Percentiles rank a stretch among this genome's conserved stretches.
Conservation (phyloP, 2,888 invertebrate genomes). For the Tachina fera region DNA sequence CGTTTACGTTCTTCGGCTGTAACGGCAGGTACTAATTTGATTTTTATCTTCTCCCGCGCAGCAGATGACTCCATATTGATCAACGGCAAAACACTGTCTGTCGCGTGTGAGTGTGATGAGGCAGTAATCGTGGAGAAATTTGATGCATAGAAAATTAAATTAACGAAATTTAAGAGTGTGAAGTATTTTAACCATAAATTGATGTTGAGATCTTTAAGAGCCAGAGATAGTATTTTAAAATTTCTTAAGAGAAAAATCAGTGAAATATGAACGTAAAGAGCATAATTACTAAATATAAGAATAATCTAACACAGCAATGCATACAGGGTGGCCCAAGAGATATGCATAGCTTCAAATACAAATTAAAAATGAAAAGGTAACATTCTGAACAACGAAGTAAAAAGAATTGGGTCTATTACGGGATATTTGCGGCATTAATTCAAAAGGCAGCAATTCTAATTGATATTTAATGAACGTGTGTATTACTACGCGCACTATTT, state of each 20-base stretch:
- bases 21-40: conserved; percentile 77
- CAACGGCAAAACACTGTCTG: not conserved
- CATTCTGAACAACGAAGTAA: too few species aligned
- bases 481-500: too few species aligned
- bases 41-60: conserved; percentile 73
- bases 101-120: not conserved
- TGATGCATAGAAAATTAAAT: not conserved
- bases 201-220: not conserved
- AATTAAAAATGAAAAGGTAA: too few species aligned
- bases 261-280: too few species aligned
- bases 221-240: not conserved
- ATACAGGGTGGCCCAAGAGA: too few species aligned
- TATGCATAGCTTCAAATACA: too few species aligned
- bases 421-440: too few species aligned
- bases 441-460: too few species aligned
- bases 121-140: conserved; percentile 29
- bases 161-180: conserved; percentile 5
- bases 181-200: not conserved
- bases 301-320: too few species aligned
- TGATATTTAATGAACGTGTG: too few species aligned
- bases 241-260: not conserved
- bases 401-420: too few species aligned
- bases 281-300: too few species aligned
- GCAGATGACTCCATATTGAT: conserved; percentile 42
- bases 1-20: conserved; percentile 77